Evolutionary conservation across 2,797 vertebrate species (phyloP), one percentile per base, ranked within the genome.

Genomic region (Acestrorhynchus altus): DNA sequence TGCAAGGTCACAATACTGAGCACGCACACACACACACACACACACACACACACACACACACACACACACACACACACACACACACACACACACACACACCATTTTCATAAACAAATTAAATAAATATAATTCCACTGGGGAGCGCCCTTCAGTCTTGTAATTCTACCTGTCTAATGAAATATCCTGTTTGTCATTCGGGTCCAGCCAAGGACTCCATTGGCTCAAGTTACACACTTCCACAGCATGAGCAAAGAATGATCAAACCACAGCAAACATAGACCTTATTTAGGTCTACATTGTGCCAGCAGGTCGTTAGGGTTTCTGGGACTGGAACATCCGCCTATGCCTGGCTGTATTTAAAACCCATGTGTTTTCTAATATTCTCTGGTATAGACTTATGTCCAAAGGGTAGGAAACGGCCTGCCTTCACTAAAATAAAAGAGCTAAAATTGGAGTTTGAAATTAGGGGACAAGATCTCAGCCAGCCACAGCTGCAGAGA

Each of bases 31-130:
- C 44, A 52, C 60, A 64, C 20, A 22, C 7, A 20, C 16, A 44
- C 47, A 49, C 47, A 64, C 18, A 18, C 22, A 28, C 20, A 22
- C 16, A 26, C 46, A 26, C 35, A 47, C 44, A 26, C 35, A 47
- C 20, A 42, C 59, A 61, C 15, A 13, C 26, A 49, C 59, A 61
- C n/a, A 13, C 1, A 26, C 15, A 40, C 46, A 47, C 44, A 63
- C 16, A 13, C 39, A 26, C 22, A n/a, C 13, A 35, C 49, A 74
- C 15, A 42, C 40, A 49, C 74, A 24, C 7, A 2, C 7, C 39
- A 63, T 44, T 80, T 60, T 72, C 72, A 83, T 60, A 35, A 56
- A 40, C 68, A 76, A 66, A 78, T 79, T 72, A 39, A 76, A 35
- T 74, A 72, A n/a, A 71, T 46, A 63, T 73, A 60, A 73, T 75